Evolutionary conservation across 2,888 invertebrate genomes (phyloP).

Genomic region (Trissoscelio sp.): DNA sequence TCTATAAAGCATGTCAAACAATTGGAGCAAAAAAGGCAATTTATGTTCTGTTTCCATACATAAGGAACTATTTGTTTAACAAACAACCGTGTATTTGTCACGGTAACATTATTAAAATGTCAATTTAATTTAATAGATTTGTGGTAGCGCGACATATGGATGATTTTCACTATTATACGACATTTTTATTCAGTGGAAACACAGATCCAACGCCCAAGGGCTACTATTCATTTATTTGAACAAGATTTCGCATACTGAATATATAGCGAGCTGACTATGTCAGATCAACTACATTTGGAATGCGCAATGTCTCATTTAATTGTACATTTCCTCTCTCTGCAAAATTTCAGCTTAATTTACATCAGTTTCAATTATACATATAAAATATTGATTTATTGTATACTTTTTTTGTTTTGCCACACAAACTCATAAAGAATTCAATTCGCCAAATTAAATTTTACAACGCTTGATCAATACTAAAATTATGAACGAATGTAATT

Average conservation of each 20-base stretch:
- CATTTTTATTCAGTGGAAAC: conserved; percentile 24
- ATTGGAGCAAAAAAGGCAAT: not conserved
- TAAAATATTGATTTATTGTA: conserved; percentile 5
- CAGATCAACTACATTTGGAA: conserved; percentile 39
- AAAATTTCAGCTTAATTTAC: conserved; percentile 24
- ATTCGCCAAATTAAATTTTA: not conserved
- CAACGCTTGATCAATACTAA: not conserved
- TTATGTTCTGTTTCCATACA: not conserved
- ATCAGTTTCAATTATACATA: conserved; percentile 11
- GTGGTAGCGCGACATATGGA: too few relatives aligned
- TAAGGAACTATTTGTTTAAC: too few relatives aligned
- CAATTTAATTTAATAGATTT: conserved; percentile 18
- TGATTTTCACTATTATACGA: conserved; percentile 28
- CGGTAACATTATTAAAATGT: conserved; percentile 3
- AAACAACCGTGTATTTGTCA: too few relatives aligned
- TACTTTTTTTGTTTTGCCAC: conserved; percentile 3
- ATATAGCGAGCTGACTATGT: conserved; percentile 24
- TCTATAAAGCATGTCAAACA: too few relatives aligned
- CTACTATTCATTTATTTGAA: conserved; percentile 51
- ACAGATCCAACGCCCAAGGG: conserved; percentile 32
- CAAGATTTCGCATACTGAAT: conserved; percentile 40
- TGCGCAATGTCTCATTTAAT: conserved; percentile 45
- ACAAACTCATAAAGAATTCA: not conserved
- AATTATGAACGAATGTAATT: too few relatives aligned
- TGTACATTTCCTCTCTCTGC: conserved; percentile 27